Base-by-base conservation (phyloP, 2,888 invertebrate species). In the Scotopteryx bipunctaria region DNA sequence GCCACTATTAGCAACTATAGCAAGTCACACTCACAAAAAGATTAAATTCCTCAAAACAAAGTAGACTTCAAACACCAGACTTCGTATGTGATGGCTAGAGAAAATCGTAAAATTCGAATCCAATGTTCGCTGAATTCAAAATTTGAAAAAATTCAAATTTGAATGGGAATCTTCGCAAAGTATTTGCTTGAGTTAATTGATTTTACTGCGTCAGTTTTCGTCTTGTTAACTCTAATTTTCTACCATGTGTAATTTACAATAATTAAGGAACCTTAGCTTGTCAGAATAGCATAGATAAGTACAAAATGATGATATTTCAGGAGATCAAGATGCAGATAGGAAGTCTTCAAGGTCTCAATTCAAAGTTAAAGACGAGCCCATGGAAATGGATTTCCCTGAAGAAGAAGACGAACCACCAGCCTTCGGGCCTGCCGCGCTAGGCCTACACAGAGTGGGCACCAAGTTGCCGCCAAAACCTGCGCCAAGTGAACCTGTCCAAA, bases 391-490 rank as follows among this genome's bases (percentile, higher is more conserved):
- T 66, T 92, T 93, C 67, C 93, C 94, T 15, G 92, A 93, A 52
- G 93, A 94, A 53, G 94, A 94, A 5, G 93, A 92, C 15, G 93
- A 94, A 61, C 93, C 93, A 27, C 94, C 93, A 33, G 93, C 94
- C 9, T 93, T 96, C 59, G 95, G 95, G 1, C 94, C 95, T 32
- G 96, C 96, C 36, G 94, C 95, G 31, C 91, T 96, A 47, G 96
- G 96, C 3, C 83, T 96, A 21, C 95, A 96, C 71, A 92, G 96
- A 72, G 96, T 96, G 32, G 96, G 96, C 11, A 94, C 95, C 1
- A 92, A 92, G 57, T 92, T 93, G 61, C 95, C 95, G 53, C 94
- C 94, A 47, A 93, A 93, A 78, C 93, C 93, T 46, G 92, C 94
- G 67, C 94, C 94, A 8, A 91, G 93, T 67, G 94, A 94, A 74